Evolutionary conservation across 2,888 invertebrate species (phyloP), one percentile per base, ranked within the genome.

Genomic region (Stenodera caucasica): DNA sequence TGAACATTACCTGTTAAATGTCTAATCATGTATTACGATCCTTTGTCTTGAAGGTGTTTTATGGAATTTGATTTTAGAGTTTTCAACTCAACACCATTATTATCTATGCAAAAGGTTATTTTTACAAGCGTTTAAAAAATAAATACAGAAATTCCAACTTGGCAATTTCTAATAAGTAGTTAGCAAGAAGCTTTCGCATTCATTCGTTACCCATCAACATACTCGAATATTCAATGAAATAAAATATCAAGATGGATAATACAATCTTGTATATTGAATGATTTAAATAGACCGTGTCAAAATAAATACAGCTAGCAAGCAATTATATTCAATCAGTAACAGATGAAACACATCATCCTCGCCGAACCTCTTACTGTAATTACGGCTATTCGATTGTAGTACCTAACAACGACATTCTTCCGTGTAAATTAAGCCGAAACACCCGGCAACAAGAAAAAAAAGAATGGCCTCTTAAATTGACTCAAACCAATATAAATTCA

Each of bases 401-500:
- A 11, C 32, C 12, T 32, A 32, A 35, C 67, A 63, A 70, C 70
- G 71, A 70, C 72, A 72, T 73, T 72, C 73, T 70, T 71, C 65
- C 68, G 70, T 71, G 70, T 69, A 72, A 73, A 72, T 71, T 67
- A 67, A 67, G 65, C 53, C 58, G 64, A 58, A 40, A 33, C 30
- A 30, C 30, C 9, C 2, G 1, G 6, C 30, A 1, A 30, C 1
- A 6, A 62, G 55, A 57, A 49, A 6, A 49, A 49, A 45, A 32
- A 49, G 65, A 65, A 65, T 67, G 67, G 69, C 67, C 68, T 69
- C 70, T 70, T 72, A 67, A 71, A 70, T 70, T 67, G 65, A 64
- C 64, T 61, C 59, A 63, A 65, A 67, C 70, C 68, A 70, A 33
- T 68, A 71, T 72, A 72, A 72, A 72, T 72, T 72, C 71, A 72